Percentiles rank a stretch among this genome's conserved stretches.
These are phyloP conservation scores for Euwallacea fornicatus DNA, from an alignment of 1,140 invertebrate genomes.

Conservation along the genomic window DNA sequence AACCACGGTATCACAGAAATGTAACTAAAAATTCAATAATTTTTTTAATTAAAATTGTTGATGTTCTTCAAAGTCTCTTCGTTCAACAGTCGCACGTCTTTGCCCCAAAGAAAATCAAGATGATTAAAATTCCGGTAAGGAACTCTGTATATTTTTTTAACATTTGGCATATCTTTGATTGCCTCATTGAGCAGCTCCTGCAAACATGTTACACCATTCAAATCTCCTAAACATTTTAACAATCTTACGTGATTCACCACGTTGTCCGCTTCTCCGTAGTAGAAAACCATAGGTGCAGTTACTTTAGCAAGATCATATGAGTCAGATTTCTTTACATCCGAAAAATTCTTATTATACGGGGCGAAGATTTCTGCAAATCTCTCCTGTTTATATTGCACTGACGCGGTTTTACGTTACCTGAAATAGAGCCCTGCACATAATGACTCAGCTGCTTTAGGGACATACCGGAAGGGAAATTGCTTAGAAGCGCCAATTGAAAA, in stretches of 20 bases:
- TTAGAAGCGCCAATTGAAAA: background rate
- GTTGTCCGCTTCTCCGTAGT: conserved; percentile 35
- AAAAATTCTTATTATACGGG: conserved; percentile 61
- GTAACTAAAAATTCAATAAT: too few species aligned
- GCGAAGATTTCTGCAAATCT: conserved; percentile 57
- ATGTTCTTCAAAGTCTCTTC: conserved; percentile 21
- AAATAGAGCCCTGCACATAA: conserved; percentile 28
- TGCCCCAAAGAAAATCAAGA: conserved; percentile 28
- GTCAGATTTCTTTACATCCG: background rate
- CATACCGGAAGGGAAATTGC: conserved; percentile 26
- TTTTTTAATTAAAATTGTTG: conserved; percentile 9
- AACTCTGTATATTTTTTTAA: conserved; percentile 41
- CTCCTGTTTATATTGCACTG: background rate
- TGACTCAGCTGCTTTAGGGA: conserved; percentile 32
- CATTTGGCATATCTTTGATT: conserved; percentile 53
- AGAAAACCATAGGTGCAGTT: conserved; percentile 30
- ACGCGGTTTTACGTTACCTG: conserved; percentile 3
- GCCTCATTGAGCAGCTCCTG: conserved; percentile 40
- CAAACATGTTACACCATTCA: conserved; percentile 3
- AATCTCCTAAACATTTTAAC: background rate
- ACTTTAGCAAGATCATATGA: conserved; percentile 36
- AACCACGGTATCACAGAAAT: too few species aligned
- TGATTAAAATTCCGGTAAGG: conserved; percentile 32
- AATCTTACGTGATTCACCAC: conserved; percentile 43
- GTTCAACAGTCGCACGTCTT: conserved; percentile 29